Base-by-base conservation (phyloP, 1,140 invertebrate species). In the Sinonovacula constricta region DNA sequence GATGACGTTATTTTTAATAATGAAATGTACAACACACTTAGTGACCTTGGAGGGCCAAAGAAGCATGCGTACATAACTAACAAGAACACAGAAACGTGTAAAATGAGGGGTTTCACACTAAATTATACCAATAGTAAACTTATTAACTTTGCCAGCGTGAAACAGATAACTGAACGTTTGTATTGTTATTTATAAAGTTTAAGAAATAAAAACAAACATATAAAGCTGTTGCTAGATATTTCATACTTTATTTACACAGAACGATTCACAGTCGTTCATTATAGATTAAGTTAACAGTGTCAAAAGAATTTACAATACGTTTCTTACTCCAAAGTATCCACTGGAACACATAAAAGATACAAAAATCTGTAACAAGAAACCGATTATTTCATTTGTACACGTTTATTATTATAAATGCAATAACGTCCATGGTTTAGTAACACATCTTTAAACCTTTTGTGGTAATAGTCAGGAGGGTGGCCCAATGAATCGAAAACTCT, bases 401-500 rank as follows among this genome's bases (percentile, higher is more conserved):
- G 31, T 22, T 18, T 39, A 24, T 26, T 67, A 49, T 67, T 67
- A 26, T 39, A 67, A 49, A 0, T 45, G 39, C 39, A 45, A 45
- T 45, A 45, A 49, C 24, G 39, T 22, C 65, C 39, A 28, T 22
- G 24, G 0, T 22, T 14, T 28, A 22, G 36, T n/a, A 39, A 39
- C 31, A 67, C 10, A 10, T 7, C 22, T 45, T 49, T 67, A 45
- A 67, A 67, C 24, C 39, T n/a, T 26, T 12, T 24, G 26, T 67
- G 65, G 49, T 67, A 67, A 67, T 67, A 39, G 14, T 67, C 36
- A 24, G 65, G 65, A 45, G 39, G 65, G 14, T 67, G 15, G 49
- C 65, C 65, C 24, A 67, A 67, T 15, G 65, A 22, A 28, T 67
- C 36, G 24, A 67, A 67, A 67, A 67, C 36, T 67, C 65, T 15